phyloP scores from a whole-genome alignment of 2,113 vertebrate genomes.

The Limanda limanda region DNA sequence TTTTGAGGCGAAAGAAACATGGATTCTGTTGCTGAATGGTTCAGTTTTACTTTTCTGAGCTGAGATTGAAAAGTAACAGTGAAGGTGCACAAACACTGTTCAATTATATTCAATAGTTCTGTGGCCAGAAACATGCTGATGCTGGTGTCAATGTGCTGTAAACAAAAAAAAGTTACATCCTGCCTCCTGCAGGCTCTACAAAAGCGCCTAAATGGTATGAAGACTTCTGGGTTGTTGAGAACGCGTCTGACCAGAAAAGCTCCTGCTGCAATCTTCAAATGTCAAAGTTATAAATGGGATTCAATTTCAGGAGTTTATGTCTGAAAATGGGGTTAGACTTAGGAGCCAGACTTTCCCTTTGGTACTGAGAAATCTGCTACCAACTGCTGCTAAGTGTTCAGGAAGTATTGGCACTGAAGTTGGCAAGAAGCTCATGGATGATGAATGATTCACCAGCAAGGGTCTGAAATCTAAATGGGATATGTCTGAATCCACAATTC shows the following conservation, averaged over 20 bases:
- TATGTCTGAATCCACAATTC: background rate
- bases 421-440: background rate
- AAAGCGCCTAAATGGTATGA: too few species aligned
- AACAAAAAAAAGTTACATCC: too few species aligned
- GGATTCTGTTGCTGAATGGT: background rate
- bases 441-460: background rate
- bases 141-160: too few species aligned
- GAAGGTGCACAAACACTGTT: background rate
- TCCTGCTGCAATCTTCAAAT: too few species aligned
- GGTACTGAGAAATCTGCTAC: too few species aligned
- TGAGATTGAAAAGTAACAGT: background rate
- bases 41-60: background rate
- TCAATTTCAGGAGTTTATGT: too few species aligned
- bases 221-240: too few species aligned
- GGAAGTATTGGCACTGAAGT: background rate
- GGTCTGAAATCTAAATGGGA: background rate
- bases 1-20: too few species aligned
- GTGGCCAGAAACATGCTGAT: background rate
- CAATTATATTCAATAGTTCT: background rate
- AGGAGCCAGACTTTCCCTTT: background rate
- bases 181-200: too few species aligned
- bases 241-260: too few species aligned
- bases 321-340: background rate
- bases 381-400: background rate
- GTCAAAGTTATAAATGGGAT: too few species aligned